These are phyloP conservation scores for Pangasianodon hypophthalmus DNA, from an alignment of 2,113 vertebrate genomes.

Conservation along the genomic window DNA sequence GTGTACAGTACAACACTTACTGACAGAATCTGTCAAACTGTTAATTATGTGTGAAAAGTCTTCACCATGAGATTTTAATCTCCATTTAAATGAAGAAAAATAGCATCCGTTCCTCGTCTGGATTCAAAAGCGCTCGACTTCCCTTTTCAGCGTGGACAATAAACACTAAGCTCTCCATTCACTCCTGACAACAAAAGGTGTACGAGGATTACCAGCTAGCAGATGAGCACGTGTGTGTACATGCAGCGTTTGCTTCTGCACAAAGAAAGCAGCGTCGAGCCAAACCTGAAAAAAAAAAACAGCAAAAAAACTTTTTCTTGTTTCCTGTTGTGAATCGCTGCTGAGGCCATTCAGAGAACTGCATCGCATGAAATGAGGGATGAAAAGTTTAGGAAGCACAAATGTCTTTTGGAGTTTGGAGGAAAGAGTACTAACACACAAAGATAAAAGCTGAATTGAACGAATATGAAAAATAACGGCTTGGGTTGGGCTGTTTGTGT, in stretches of 20 bases:
- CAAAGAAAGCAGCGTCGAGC: neutral
- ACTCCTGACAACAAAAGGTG: slow-evolving; percentile 22
- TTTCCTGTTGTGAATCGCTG: neutral
- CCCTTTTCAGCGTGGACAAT: slow-evolving; percentile 6
- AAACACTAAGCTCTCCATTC: slow-evolving; percentile 25
- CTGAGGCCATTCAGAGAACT: neutral
- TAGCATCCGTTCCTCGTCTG: neutral
- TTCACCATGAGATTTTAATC: slow-evolving; percentile 32
- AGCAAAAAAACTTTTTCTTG: neutral
- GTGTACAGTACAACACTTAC: neutral
- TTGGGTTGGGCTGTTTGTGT: neutral
- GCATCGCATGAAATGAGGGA: neutral
- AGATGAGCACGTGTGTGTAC: neutral
- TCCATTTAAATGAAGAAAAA: slow-evolving; percentile 33
- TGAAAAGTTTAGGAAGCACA: neutral
- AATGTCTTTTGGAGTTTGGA: neutral
- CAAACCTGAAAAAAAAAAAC: neutral
- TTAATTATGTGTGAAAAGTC: slow-evolving; percentile 43
- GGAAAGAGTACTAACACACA: neutral
- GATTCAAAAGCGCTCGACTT: neutral
- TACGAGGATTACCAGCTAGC: neutral
- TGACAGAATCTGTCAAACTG: neutral
- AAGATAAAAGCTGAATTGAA: neutral
- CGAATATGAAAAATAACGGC: neutral
- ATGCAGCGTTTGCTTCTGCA: neutral